Evolutionary conservation across 2,113 vertebrate species (phyloP), one percentile per base, ranked within the genome.

Genomic region (Notiomystis cincta): DNA sequence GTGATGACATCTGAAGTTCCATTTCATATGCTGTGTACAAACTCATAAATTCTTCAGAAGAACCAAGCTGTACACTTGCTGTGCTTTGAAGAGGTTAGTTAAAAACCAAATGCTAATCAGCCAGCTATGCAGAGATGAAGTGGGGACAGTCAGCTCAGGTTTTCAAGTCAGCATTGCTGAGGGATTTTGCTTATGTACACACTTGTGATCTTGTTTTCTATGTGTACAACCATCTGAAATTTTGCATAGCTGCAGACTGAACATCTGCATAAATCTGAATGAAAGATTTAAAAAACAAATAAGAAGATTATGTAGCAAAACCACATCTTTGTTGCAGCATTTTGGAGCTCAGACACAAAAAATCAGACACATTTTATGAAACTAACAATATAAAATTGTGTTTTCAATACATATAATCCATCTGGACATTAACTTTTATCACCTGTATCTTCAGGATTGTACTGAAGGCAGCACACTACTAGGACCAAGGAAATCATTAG

Each of bases 191-290:
- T 94, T 95, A 67, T 93, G 80, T 82, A 95, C 93, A 96, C 93
- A 95, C 51, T 91, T 92, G 65, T 2, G 23, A 65, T 96, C 64
- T 4, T 79, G 64, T 85, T 92, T 94, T 87, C 84, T 65, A 8
- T 89, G 73, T 82, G 71, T 90, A 69, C 40, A 67, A 21, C 53
- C 82, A 89, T 88, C 90, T 95, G 94, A 97, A 77, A 72, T 94
- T 95, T 95, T 75, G 89, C 91, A 80, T 84, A 94, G 84, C 94
- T 94, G 87, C 92, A 91, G 81, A 85, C 92, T 83, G 92, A 96
- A 96, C 87, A 96, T 94, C 92, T 97, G 90, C 93, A 94, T 91
- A 87, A 94, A 91, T 89, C 83, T 77, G 73, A 87, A 94, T 85
- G 72, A 93, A 94, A 88, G 62, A 73, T 75, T 94, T 76, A 64